Evolutionary conservation across 2,797 vertebrate genomes (phyloP), one percentile per base, ranked within the genome.

Genomic region (Carcharodon carcharias): DNA sequence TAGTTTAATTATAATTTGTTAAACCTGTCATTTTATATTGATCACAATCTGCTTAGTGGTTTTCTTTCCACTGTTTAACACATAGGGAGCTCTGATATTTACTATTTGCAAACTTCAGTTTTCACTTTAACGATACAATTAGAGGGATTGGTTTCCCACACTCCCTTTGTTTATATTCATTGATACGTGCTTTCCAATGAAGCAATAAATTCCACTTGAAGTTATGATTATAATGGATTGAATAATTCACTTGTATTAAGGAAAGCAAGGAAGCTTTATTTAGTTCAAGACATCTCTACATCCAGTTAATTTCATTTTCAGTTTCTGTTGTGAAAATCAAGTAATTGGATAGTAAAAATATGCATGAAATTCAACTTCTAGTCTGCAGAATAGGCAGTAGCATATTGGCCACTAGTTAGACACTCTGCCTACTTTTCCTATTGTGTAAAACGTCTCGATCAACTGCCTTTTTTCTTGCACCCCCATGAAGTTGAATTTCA

Each of bases 191-290:
- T 92, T 92, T 92, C 56, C 89, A 63, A 63, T 63, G 89, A 92
- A 92, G 89, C 94, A 95, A 95, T 95, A 95, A 95, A 95, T 95
- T 95, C 94, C 16, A 95, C 94, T 95, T 77, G 94, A 67, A 93
- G 63, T 93, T 93, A 65, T 45, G 61, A 21, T 93, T 93, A 67
- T 67, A 67, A 93, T 63, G 56, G 12, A 58, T n/a, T 61, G 88
- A 91, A 31, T 65, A 67, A 26, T 85, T 85, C 82, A 85, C 45
- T 85, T 50, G 4, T 85, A 50, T 85, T 23, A 85, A 85, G 40
- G 80, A 85, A 85, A 85, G 80, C 80, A 50, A 40, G n/a, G 26
- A 67, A 67, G 35, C 8, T 93, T 92, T 92, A 63, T 65, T 93
- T 93, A 45, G 5, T 45, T 50, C 21, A 23, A 23, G 63, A 21